These are phyloP conservation scores for Trachelus stipa DNA, from an alignment of 2,888 invertebrate genomes.

Conservation along the genomic window DNA sequence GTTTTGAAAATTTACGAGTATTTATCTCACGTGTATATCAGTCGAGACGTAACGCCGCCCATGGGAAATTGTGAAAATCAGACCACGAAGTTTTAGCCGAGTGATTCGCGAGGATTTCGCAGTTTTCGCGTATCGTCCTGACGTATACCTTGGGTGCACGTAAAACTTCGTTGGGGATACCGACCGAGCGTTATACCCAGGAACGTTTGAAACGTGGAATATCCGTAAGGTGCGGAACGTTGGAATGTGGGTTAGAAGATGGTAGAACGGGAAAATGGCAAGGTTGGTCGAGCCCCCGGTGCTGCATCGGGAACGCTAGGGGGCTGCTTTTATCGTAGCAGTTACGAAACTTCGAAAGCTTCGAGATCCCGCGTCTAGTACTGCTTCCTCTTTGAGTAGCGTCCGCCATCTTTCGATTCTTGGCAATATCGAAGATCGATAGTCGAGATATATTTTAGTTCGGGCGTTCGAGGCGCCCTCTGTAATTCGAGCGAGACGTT, in stretches of 20 bases:
- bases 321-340: constrained; percentile 21
- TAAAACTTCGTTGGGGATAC: background rate
- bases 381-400: background rate
- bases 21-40: constrained; percentile 5
- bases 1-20: constrained; percentile 22
- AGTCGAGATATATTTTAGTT: constrained; percentile 24
- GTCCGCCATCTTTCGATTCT: background rate
- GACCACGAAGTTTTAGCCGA: constrained; percentile 7
- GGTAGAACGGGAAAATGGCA: constrained; percentile 12
- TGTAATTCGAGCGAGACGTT: background rate
- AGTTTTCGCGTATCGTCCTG: background rate
- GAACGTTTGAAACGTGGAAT: background rate
- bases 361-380: background rate
- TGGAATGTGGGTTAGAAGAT: background rate
- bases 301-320: constrained; percentile 13
- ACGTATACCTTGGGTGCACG: background rate
- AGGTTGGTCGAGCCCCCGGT: constrained; percentile 21
- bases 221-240: background rate
- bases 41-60: background rate
- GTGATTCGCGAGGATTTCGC: constrained; percentile 1
- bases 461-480: constrained; percentile 19
- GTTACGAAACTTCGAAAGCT: constrained; percentile 24
- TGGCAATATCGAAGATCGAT: constrained; percentile 27
- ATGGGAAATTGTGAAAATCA: background rate
- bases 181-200: background rate